These are phyloP conservation scores for Nephrotoma flavescens DNA, from an alignment of 2,888 invertebrate species.

Conservation along the genomic window DNA sequence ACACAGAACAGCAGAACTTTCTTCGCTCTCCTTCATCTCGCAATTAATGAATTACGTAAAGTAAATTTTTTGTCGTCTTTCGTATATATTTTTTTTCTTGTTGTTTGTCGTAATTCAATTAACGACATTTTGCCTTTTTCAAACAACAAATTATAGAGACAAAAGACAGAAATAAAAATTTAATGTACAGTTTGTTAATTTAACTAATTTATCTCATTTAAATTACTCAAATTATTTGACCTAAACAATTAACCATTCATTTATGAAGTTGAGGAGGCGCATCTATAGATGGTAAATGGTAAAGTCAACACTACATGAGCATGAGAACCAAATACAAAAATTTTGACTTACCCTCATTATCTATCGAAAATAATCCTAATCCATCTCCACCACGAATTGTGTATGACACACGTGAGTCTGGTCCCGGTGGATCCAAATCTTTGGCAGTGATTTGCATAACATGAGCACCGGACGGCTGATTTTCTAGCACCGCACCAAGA, in stretches of 20 bases:
- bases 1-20: neutral
- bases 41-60: neutral
- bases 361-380: conserved; percentile 81
- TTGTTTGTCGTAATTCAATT: neutral
- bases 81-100: too few relatives aligned
- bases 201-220: neutral
- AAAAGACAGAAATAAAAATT: neutral
- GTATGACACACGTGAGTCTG: conserved; percentile 71
- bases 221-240: neutral
- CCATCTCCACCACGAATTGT: conserved; percentile 81
- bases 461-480: conserved; percentile 57
- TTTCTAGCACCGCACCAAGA: conserved; percentile 62
- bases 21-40: neutral
- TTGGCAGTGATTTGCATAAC: conserved; percentile 65
- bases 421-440: conserved; percentile 67
- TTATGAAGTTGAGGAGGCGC: neutral
- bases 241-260: neutral
- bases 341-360: conserved; percentile 57
- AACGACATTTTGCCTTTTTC: neutral
- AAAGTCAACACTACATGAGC: neutral
- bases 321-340: neutral
- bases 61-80: neutral
- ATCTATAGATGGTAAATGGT: neutral
- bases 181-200: neutral
- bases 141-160: neutral